Evolutionary conservation across 2,113 vertebrate genomes (phyloP).

Genomic region (Alectura lathami): DNA sequence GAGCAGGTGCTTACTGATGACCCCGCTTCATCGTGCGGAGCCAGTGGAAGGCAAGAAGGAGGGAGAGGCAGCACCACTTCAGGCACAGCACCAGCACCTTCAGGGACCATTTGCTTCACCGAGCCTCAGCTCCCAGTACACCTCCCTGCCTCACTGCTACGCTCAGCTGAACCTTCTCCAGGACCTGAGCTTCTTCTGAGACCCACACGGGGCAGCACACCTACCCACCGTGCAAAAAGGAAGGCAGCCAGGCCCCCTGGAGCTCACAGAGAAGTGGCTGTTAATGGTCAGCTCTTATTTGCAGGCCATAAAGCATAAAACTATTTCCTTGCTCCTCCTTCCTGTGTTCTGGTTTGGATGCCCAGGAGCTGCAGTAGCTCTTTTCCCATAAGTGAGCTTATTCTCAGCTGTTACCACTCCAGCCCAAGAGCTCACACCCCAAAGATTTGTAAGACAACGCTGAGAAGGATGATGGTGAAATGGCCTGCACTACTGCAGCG

Average conservation of each 20-base stretch:
- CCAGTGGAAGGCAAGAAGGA: not conserved
- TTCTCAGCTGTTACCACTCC: not conserved
- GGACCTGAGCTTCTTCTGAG: not conserved
- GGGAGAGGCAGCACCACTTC: not conserved
- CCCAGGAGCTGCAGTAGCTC: not conserved
- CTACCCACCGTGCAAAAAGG: fast-evolving
- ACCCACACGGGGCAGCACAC: not conserved
- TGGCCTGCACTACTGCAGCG: fast-evolving
- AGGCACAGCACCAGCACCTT: not conserved
- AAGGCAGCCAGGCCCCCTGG: not conserved
- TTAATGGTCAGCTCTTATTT: not conserved
- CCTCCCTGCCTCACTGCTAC: not conserved
- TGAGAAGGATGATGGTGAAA: not conserved
- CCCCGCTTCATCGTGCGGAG: not conserved
- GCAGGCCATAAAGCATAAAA: not conserved
- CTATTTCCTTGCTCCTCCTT: not conserved
- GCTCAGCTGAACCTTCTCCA: not conserved
- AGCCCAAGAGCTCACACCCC: not conserved
- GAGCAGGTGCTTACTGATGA: not conserved
- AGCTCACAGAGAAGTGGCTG: not conserved
- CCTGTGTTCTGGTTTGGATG: not conserved
- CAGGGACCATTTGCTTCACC: fast-evolving
- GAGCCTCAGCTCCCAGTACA: not conserved
- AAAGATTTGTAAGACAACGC: not conserved
- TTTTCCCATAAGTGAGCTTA: not conserved